Percentiles rank a stretch among this genome's conserved stretches.
phyloP scores from a whole-genome alignment of 2,888 invertebrate species.

The Nephrotoma appendiculata region DNA sequence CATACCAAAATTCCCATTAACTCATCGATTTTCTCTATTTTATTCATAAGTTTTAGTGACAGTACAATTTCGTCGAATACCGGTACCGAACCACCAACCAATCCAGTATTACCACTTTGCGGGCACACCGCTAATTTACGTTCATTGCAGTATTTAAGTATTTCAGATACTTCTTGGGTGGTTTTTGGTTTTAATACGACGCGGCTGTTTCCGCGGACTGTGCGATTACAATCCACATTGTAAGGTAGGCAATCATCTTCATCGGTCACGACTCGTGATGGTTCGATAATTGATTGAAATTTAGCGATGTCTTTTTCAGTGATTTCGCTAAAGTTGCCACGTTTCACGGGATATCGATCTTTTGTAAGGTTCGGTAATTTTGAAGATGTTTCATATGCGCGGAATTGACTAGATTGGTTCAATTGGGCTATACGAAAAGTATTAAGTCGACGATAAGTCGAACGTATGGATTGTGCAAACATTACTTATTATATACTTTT shows the following conservation, averaged over 20 bases:
- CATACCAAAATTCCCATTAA: constrained; percentile 69
- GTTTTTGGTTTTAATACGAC: constrained; percentile 75
- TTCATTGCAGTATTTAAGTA: constrained; percentile 73
- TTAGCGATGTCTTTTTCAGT: constrained; percentile 23
- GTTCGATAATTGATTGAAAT: constrained; percentile 27
- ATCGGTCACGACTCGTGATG: constrained; percentile 53
- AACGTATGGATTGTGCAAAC: background rate
- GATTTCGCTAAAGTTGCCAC: constrained; percentile 25
- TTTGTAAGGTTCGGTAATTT: constrained; percentile 9
- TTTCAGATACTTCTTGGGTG: constrained; percentile 72
- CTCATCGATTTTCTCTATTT: constrained; percentile 67
- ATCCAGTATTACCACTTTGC: constrained; percentile 88
- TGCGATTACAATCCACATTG: constrained; percentile 83
- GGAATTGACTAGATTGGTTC: background rate
- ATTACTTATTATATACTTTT: background rate
- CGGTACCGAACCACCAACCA: constrained; percentile 94
- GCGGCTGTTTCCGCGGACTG: constrained; percentile 69
- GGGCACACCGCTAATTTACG: constrained; percentile 81
- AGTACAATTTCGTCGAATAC: constrained; percentile 94
- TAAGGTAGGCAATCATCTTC: constrained; percentile 59
- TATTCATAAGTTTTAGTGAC: constrained; percentile 71
- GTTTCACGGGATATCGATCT: constrained; percentile 24
- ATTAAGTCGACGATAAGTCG: background rate
- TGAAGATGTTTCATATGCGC: background rate
- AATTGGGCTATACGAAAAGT: background rate